Percentiles rank a stretch among this genome's conserved stretches.
Conservation (phyloP, 2,113 vertebrate species). For the Myocastor coypus region DNA sequence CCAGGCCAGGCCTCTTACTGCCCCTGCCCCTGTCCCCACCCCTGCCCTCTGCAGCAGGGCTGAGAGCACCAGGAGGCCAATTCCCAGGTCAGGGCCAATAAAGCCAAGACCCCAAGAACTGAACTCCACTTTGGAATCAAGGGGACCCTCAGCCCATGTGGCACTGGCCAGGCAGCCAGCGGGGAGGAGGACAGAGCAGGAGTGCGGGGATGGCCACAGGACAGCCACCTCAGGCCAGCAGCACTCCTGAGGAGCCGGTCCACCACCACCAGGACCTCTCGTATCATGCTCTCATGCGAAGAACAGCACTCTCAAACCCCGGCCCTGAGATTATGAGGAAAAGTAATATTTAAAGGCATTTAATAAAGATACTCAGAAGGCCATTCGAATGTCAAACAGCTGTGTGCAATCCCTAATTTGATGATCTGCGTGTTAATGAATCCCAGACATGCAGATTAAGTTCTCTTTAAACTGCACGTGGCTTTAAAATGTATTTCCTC, state of each 20-base stretch:
- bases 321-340: constrained; percentile 49
- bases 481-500: constrained; percentile 80
- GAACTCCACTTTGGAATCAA: background rate
- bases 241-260: fast-evolving
- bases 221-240: background rate
- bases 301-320: background rate
- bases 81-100: background rate
- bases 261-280: fast-evolving
- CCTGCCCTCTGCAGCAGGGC: background rate
- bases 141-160: background rate
- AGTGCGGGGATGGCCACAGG: fast-evolving
- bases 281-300: background rate
- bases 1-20: fast-evolving
- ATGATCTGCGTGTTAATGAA: constrained; percentile 81
- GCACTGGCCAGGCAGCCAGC: too few species aligned
- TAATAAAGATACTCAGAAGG: constrained; percentile 79
- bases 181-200: fast-evolving
- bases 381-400: constrained; percentile 80
- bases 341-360: constrained; percentile 78
- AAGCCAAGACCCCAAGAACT: background rate
- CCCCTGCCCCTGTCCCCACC: fast-evolving
- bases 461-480: constrained; percentile 73
- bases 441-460: constrained; percentile 83
- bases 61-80: background rate
- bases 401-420: constrained; percentile 78